Base-by-base conservation (phyloP, 1,140 invertebrate genomes). In the Drosophila navojoa region DNA sequence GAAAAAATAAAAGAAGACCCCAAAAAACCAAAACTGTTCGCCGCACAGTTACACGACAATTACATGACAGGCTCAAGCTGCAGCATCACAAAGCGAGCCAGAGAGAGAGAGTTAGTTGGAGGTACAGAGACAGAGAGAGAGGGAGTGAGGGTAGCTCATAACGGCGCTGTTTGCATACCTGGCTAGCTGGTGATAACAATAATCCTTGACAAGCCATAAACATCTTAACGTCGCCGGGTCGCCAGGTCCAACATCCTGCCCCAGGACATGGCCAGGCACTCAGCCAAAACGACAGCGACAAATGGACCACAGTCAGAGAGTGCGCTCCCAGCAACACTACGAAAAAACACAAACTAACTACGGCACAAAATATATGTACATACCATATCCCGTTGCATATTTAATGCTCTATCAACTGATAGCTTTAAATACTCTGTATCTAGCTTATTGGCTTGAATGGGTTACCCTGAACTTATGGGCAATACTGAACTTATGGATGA, bases 201-300 rank as follows among this genome's bases (percentile, higher is more conserved):
- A 89, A 89, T 89, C 84, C 84, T 84, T 90, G 84, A 89, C 84
- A 89, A 89, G 84, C 79, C 84, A 89, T 89, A 89, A 89, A 89
- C 84, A 89, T 89, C 84, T 89, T 89, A 86, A 87, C 85, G 84
- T 87, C 78, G 69, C 55, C 55, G 40, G 7, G 71, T 61, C 49
- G 69, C 55, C 55, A 25, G 7, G 71, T 61, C 49, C 50, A 22
- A 25, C 55, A n/a, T 61, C 16, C 54, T 42, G 60, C 40, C 22
- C 59, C 25, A 55, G 22, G 38, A 40, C 32, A 55, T 11, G 35
- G n/a, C 2, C 59, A 55, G 29, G 45, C 32, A 45, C 40, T 45
- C 55, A 53, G 22, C 7, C 22, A 35, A 47, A 45, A 9, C 29
- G 54, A 58, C 52, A 49, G 53, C 44, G 81, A 84, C 81, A 84